Evolutionary conservation across 2,888 invertebrate genomes (phyloP).

Genomic region (Agrotis clavis): DNA sequence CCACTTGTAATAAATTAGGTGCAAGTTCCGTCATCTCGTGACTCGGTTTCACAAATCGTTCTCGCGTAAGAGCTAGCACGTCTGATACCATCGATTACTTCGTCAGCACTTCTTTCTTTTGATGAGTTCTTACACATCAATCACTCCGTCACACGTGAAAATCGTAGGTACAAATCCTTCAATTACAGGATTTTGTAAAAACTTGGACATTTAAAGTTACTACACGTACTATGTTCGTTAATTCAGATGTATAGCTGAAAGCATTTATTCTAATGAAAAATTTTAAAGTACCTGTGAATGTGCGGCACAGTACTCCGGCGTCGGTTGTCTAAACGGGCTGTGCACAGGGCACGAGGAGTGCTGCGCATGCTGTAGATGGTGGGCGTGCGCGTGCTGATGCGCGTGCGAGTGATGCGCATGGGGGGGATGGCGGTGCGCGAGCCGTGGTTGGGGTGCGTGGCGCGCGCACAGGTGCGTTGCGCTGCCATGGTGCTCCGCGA

Average conservation of each 20-base stretch:
- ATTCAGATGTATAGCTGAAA: neutral
- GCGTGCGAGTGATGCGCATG: conserved; percentile 84
- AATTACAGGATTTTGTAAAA: no score
- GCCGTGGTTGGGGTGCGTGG: conserved; percentile 84
- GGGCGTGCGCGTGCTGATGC: conserved; percentile 88
- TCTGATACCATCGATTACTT: conserved; percentile 60
- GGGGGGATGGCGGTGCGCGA: conserved; percentile 85
- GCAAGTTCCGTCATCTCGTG: conserved; percentile 78
- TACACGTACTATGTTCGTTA: no score
- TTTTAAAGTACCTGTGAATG: conserved; percentile 83
- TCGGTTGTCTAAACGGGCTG: conserved; percentile 93
- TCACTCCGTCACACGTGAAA: conserved; percentile 20
- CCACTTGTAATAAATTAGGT: conserved; percentile 79
- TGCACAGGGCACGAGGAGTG: conserved; percentile 93
- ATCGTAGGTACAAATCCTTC: conserved; percentile 9
- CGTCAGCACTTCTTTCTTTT: conserved; percentile 51
- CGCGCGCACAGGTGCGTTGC: conserved; percentile 86
- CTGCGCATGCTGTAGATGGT: conserved; percentile 85
- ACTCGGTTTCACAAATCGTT: conserved; percentile 67
- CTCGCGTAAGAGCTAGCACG: conserved; percentile 31
- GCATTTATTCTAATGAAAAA: conserved; percentile 2
- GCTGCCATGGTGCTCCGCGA: conserved; percentile 89
- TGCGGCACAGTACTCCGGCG: conserved; percentile 88
- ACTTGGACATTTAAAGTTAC: no score
- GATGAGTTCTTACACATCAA: conserved; percentile 38